Percentiles rank a stretch among this genome's conserved stretches.
Conservation (phyloP, 2,888 invertebrate genomes). For the Limnephilus marmoratus region DNA sequence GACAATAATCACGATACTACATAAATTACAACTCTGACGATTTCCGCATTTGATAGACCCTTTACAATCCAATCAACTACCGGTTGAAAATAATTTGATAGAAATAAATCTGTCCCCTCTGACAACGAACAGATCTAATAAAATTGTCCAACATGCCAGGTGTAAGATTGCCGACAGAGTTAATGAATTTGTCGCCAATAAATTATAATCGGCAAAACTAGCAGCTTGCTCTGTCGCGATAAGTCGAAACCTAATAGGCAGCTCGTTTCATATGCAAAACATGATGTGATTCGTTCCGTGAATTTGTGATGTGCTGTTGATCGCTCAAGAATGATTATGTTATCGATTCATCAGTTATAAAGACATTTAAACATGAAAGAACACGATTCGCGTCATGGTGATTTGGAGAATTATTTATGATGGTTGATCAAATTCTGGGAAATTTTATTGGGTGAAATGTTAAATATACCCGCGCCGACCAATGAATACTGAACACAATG, state of each 20-base stretch:
- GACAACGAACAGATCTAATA: neutral
- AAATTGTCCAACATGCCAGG: neutral
- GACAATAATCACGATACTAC: too few species aligned
- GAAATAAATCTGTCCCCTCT: neutral
- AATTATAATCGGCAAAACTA: slow-evolving; percentile 16
- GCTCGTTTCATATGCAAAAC: neutral
- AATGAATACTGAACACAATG: neutral
- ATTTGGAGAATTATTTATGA: neutral
- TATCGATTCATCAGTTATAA: slow-evolving; percentile 2
- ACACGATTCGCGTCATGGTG: neutral
- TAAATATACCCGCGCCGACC: neutral
- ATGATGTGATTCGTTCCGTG: slow-evolving; percentile 11
- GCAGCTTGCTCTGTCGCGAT: neutral
- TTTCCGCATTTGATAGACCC: neutral
- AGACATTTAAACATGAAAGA: neutral
- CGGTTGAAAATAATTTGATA: neutral
- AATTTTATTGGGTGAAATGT: neutral
- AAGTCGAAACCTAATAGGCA: neutral
- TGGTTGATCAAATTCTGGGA: neutral
- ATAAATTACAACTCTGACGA: too few species aligned
- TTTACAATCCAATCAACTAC: neutral
- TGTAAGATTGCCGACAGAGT: neutral
- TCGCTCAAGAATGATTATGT: neutral
- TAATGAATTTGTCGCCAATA: slow-evolving; percentile 18
- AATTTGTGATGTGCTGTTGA: slow-evolving; percentile 4